Conservation (phyloP, 2,797 vertebrate genomes). For the Remorina albescens region DNA sequence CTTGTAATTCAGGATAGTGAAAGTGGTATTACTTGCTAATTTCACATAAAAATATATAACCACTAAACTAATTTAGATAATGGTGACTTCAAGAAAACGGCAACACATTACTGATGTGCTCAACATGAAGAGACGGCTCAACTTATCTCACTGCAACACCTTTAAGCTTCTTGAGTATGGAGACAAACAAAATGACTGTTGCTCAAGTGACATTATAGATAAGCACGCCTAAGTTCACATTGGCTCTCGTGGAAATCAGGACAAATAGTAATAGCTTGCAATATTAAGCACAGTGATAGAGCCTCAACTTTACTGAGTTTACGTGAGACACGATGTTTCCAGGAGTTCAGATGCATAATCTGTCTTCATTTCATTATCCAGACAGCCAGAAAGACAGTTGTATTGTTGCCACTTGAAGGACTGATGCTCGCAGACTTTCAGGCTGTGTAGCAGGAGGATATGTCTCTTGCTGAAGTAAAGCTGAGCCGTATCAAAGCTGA, state of each 20-base stretch:
- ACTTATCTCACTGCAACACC: constrained; percentile 77
- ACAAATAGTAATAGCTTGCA: constrained; percentile 39
- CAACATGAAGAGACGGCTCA: constrained; percentile 48
- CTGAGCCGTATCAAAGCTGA: constrained; percentile 64
- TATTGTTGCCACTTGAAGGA: constrained; percentile 56
- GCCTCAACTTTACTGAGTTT: constrained; percentile 50
- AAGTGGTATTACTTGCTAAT: constrained; percentile 49
- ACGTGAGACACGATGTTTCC: constrained; percentile 31
- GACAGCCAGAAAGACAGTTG: constrained; percentile 56
- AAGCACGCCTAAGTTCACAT: constrained; percentile 53
- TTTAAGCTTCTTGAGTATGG: constrained; percentile 64
- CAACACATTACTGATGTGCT: constrained; percentile 54
- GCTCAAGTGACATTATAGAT: constrained; percentile 61
- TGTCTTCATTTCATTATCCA: constrained; percentile 73
- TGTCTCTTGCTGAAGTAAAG: constrained; percentile 55
- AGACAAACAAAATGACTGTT: constrained; percentile 62
- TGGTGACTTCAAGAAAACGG: constrained; percentile 24
- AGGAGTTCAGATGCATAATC: constrained; percentile 50
- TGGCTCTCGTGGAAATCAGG: constrained; percentile 40
- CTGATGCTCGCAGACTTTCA: constrained; percentile 41
- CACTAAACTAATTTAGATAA: constrained; percentile 62
- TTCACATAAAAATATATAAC: constrained; percentile 41
- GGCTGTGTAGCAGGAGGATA: constrained; percentile 39
- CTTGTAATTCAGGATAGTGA: constrained; percentile 45
- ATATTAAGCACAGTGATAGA: constrained; percentile 36